A percentile compares a stretch with the other conserved stretches of the same genome.
Evolutionary conservation across 1,140 invertebrate species (phyloP).

Genomic region (Anastatus disparis): DNA sequence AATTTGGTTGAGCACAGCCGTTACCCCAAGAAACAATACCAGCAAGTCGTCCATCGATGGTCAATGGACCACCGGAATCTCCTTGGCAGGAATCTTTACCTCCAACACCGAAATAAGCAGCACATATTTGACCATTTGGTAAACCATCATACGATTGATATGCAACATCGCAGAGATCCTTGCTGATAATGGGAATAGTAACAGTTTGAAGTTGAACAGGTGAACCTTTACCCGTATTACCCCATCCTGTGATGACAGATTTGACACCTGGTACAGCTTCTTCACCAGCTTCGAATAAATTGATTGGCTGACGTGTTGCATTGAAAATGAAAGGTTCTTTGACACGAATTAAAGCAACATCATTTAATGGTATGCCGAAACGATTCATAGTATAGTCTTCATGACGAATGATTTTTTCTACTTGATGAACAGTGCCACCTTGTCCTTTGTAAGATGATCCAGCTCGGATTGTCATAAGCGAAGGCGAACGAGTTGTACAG

Average conservation of each 20-base stretch:
- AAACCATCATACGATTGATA: constrained; percentile 43
- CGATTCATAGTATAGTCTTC: constrained; percentile 55
- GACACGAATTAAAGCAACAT: constrained; percentile 69
- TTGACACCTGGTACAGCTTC: constrained; percentile 45
- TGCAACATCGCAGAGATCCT: constrained; percentile 42
- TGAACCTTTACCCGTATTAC: constrained; percentile 23
- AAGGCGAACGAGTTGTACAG: constrained; percentile 67
- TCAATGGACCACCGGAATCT: constrained; percentile 63
- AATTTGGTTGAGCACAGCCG: constrained; percentile 65
- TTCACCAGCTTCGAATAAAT: constrained; percentile 33
- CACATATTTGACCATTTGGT: constrained; percentile 61
- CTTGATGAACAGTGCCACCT: constrained; percentile 54
- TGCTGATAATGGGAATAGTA: constrained; percentile 47
- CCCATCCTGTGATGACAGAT: constrained; percentile 62
- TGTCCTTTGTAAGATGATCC: constrained; percentile 58
- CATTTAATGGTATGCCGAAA: constrained; percentile 64
- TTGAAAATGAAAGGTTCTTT: constrained; percentile 49
- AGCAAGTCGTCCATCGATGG: constrained; percentile 50
- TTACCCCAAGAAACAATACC: constrained; percentile 72
- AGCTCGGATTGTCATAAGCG: constrained; percentile 54
- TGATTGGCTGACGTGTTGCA: constrained; percentile 42
- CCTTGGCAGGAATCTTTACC: constrained; percentile 67
- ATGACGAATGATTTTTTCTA: constrained; percentile 64
- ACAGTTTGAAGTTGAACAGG: constrained; percentile 44
- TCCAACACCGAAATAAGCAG: constrained; percentile 58